Percentiles rank a stretch among this genome's conserved stretches.
These are phyloP conservation scores for Vanessa atalanta DNA, from an alignment of 1,140 invertebrate species.

Conservation along the genomic window DNA sequence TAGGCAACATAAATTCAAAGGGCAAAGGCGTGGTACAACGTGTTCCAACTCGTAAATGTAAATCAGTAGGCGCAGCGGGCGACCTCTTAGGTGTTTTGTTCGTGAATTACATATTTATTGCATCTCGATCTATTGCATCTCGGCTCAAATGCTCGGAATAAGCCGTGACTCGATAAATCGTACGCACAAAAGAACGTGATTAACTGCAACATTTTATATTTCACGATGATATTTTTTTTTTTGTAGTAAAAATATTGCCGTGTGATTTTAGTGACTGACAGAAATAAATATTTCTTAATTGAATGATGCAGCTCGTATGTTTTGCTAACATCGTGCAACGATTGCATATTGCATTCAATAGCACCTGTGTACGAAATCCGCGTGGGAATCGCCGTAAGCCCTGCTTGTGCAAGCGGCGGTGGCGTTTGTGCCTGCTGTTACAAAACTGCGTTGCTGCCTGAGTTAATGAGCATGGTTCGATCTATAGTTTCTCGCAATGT, in stretches of 20 bases:
- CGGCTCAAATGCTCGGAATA: conserved; percentile 27
- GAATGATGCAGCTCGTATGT: conserved; percentile 28
- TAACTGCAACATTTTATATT: conserved; percentile 13
- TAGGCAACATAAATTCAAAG: conserved; percentile 70
- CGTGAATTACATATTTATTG: conserved; percentile 72
- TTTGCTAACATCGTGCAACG: conserved; percentile 54
- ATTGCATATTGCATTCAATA: conserved; percentile 58
- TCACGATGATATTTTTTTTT: neutral
- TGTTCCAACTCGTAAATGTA: conserved; percentile 69
- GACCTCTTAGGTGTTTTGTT: conserved; percentile 73
- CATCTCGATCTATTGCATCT: conserved; percentile 51
- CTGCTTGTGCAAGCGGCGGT: conserved; percentile 59
- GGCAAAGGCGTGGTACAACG: conserved; percentile 67
- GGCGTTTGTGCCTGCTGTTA: conserved; percentile 48
- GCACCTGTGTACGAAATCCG: conserved; percentile 74
- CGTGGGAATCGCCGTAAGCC: conserved; percentile 68
- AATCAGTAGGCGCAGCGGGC: conserved; percentile 73
- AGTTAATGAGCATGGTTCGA: conserved; percentile 4
- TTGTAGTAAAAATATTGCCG: neutral
- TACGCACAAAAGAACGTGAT: conserved; percentile 29
- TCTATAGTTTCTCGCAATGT: neutral
- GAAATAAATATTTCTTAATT: conserved; percentile 20
- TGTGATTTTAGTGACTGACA: conserved; percentile 1
- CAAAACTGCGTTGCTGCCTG: conserved; percentile 50
- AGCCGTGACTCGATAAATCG: conserved; percentile 37